A percentile compares a stretch with the other conserved stretches of the same genome.
Conservation (phyloP, 2,797 vertebrate genomes). For the Delichon dasypus region DNA sequence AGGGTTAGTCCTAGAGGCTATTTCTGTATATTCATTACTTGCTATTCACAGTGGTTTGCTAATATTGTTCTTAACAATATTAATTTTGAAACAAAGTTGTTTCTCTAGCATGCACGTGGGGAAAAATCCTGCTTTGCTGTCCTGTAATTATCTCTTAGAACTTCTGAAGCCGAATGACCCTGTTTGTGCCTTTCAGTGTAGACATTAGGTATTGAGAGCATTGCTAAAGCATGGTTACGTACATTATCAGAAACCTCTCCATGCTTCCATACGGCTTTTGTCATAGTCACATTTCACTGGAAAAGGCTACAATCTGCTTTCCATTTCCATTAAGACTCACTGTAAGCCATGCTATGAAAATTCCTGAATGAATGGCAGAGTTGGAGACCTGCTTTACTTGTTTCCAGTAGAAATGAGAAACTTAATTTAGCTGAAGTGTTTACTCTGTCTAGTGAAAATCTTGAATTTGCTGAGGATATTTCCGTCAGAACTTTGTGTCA, state of each 20-base stretch:
- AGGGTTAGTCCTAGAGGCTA: neutral
- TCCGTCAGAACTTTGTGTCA: neutral
- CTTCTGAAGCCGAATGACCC: neutral
- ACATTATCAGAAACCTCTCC: neutral
- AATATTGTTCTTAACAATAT: neutral
- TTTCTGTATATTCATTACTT: neutral
- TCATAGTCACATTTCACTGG: neutral
- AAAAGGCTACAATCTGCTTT: constrained; percentile 7
- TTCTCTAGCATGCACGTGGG: neutral
- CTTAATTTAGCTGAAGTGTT: neutral
- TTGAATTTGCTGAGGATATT: neutral
- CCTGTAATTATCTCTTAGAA: neutral
- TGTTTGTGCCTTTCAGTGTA: neutral
- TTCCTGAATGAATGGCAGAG: neutral
- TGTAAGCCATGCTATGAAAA: neutral
- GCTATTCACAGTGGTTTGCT: neutral
- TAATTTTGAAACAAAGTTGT: neutral
- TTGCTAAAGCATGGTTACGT: neutral
- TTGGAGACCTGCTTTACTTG: neutral
- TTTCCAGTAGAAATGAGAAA: neutral
- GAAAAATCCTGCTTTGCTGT: neutral
- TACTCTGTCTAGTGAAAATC: neutral
- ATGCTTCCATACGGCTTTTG: neutral
- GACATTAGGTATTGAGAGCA: neutral
- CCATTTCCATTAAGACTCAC: neutral